These are phyloP conservation scores for Telmatherina bonti DNA, from an alignment of 2,797 vertebrate genomes.

Conservation along the genomic window DNA sequence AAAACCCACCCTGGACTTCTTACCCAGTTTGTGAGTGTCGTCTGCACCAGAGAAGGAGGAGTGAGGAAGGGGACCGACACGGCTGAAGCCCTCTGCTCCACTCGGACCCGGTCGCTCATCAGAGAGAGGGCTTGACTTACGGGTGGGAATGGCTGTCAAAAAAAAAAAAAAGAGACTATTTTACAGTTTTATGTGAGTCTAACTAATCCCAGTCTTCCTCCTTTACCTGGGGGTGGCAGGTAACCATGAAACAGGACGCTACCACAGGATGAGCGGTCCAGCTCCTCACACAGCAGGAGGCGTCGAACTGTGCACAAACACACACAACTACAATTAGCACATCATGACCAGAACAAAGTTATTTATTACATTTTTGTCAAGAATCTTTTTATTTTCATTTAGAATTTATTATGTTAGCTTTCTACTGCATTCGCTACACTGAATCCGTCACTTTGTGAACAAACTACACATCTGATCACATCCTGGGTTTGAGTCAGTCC, in stretches of 20 bases:
- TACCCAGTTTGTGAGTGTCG: conserved; percentile 86
- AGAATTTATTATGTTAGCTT: background rate
- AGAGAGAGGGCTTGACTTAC: conserved; percentile 82
- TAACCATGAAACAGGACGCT: conserved; percentile 99
- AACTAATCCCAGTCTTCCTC: background rate
- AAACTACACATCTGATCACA: background rate
- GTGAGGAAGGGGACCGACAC: conserved; percentile 76
- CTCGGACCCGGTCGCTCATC: conserved; percentile 83
- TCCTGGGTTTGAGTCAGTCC: background rate
- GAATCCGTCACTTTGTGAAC: too few relatives aligned
- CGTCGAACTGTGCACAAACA: conserved; percentile 86
- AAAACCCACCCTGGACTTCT: conserved; percentile 39
- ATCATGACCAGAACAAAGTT: background rate
- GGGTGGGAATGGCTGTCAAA: conserved; percentile 89
- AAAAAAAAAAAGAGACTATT: conserved; percentile 29
- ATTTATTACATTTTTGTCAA: background rate
- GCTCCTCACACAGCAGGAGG: conserved; percentile 94
- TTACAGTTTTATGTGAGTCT: background rate
- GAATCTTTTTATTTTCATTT: background rate
- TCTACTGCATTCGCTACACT: background rate
- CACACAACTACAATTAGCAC: background rate
- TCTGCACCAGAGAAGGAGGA: conserved; percentile 84
- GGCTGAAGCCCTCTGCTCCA: conserved; percentile 84
- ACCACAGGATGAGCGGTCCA: conserved; percentile 97
- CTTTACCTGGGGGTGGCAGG: conserved; percentile 94